Base-by-base conservation (phyloP, 2,888 invertebrate species). In the Drosophila pseudotakahashii region DNA sequence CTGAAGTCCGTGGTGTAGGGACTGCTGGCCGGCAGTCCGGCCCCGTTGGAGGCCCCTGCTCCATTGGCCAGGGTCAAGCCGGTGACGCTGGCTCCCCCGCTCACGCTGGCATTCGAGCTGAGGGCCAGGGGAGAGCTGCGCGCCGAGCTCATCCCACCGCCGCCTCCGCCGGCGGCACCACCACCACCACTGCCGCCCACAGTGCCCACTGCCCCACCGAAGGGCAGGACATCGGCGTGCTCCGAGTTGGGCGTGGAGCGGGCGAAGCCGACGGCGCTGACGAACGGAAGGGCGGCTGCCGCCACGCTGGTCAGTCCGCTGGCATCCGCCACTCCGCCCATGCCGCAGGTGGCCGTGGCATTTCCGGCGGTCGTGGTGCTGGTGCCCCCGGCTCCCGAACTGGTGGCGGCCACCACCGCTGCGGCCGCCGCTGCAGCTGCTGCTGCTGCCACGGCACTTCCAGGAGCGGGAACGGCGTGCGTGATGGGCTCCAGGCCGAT, bases 401-500 rank as follows among this genome's bases (percentile, higher is more conserved):
- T 75, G 11, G 75, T 71, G 44, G 83, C 82, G 4, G 81, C 82
- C 37, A 74, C 81, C 1, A 84, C 89, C 32, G 88, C 87, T 7
- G 89, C 89, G 36, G 89, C 89, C 19, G 90, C 91, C 7, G 89
- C 90, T 3, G 89, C 89, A 11, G 84, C 89, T 14, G 91, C 91
- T 42, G 90, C 90, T 16, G 91, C 90, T 52, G 91, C 91, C 14
- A 91, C 91, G 7, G 90, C 90, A 19, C 87, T 90, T 37, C 91
- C 88, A 37, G 91, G 89, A 59, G 92, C 90, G 48, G 92, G 97
- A 94, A 97, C 95, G 55, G 97, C 97, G 93, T 97, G 97, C 91
- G 97, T 96, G 88, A 98, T 97, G 47, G 98, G 98, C 92, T 98
- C 98, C 84, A 98, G 94, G 53, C 98, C 98, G 90, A 98, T 94